Base-by-base conservation (phyloP, 1,140 invertebrate genomes). In the Apolygus lucorum region DNA sequence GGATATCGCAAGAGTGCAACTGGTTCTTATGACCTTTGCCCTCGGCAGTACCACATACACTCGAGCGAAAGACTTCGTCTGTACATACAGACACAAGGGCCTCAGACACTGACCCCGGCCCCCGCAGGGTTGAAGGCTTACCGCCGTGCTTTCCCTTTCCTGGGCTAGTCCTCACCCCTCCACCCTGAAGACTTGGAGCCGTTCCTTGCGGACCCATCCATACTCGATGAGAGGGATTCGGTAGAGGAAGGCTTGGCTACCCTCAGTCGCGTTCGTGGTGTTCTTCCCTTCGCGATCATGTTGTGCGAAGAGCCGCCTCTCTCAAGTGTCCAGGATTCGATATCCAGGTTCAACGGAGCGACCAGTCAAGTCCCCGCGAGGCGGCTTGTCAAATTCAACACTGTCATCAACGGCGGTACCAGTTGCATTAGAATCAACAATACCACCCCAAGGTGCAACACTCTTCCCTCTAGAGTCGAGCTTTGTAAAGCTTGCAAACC, bases 301-400 rank as follows among this genome's bases (percentile, higher is more conserved):
- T 59, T 59, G 54, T 59, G 54, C 54, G 54, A 59, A 13, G 54
- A 59, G 22, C 54, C 54, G 54, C 54, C 54, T 17, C 54, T 59
- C 22, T 21, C 11, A 21, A 8, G 34, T 42, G 34, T 42, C 17
- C 17, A 4, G 17, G 17, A 42, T 42, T 42, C 34, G 17, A 24
- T 59, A 4, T 11, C 22, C 11, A 59, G 22, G 22, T 59, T 59
- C 4, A 59, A 24, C 22, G 8, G 4, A 8, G 54, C 54, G 54
- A 17, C 54, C 4, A 17, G 13, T 24, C 54, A 59, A 59, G 4
- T 14, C 22, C 54, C 54, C 13, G 11, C 11, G 11, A 8, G 54
- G 11, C 11, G 54, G 54, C 8, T 59, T 8, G 54, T 59, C 54
- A 59, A 59, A 59, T 59, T 59, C 54, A 59, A 59, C 22, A 17